Base-by-base conservation (phyloP, 2,888 invertebrate genomes). In the Tridacna gigas region DNA sequence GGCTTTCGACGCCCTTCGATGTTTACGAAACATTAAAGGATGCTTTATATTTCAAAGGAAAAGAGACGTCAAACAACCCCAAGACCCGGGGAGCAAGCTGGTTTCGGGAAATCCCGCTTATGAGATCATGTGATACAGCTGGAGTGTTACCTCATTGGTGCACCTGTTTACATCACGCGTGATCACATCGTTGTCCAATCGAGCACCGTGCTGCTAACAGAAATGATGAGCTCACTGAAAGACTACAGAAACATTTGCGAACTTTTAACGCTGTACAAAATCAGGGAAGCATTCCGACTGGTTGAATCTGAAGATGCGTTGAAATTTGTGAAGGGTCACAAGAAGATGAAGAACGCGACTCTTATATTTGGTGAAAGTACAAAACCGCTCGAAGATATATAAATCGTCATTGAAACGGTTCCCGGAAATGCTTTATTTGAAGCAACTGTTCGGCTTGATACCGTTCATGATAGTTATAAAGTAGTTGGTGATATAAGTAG, bases 121-220 rank as follows among this genome's bases (percentile, higher is more conserved):
- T 96, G 79, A 95, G 98, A 63, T 97, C 97, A 0, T 98, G 98
- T 93, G 95, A 96, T 77, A 95, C 95, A 81, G 98, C 98, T 0
- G 96, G 96, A 0, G 97, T 98, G 81, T 96, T 97, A 0, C 96
- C 97, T 26, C 97, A 98, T 93, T 98, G 97, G 97, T 98, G 98
- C 94, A 97, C 97, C 26, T 98, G 98, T 89, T 97, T 97, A 92
- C 96, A 96, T 81, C 96, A 96, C 77, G 0, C 95, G 96, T 48
- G 96, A 96, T 88, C 90, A 94, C 0, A 93, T 95, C 13, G 97
- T 97, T 0, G 93, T 95, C 11, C 95, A 96, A 63, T 96, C 96
- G 37, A 91, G 97, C 0, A 92, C 95, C 0, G 96, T 96, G 88
- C 95, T 97, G 45, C 96, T 98, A 0, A 93, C 95, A 11, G 95